Conservation (phyloP, 2,888 invertebrate genomes). For the Coenonympha arcania region DNA sequence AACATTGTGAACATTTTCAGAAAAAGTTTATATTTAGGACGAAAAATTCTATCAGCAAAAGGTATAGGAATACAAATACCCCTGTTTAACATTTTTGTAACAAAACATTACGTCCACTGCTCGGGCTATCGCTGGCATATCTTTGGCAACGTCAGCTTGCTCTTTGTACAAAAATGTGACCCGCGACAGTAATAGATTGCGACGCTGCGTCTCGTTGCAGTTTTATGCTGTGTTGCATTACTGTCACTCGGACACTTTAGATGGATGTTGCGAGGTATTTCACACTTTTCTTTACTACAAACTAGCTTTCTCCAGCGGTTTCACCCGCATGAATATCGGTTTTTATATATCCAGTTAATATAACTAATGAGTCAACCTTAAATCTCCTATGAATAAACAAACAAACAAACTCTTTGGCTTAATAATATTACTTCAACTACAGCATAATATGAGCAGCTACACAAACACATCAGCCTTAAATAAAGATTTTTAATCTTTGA, state of each 20-base stretch:
- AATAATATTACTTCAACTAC: too few relatives aligned
- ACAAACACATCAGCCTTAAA: too few relatives aligned
- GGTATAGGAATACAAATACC: not conserved
- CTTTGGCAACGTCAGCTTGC: conserved; percentile 11
- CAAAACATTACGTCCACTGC: conserved; percentile 6
- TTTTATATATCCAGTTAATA: too few relatives aligned
- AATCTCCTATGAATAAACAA: too few relatives aligned
- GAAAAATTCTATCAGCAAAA: not conserved
- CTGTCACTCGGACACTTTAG: conserved; percentile 12
- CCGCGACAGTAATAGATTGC: conserved; percentile 13
- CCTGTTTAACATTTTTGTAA: conserved; percentile 1
- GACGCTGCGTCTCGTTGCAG: conserved; percentile 10
- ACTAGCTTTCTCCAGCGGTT: too few relatives aligned
- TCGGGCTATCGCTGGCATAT: conserved; percentile 8
- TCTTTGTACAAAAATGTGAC: conserved; percentile 11
- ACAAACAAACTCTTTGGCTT: too few relatives aligned
- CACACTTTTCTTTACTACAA: conserved; percentile 5
- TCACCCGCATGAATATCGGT: too few relatives aligned
- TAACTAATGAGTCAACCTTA: too few relatives aligned
- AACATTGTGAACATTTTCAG: too few relatives aligned
- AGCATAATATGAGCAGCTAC: too few relatives aligned
- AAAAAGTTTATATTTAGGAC: not conserved
- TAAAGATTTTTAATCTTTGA: too few relatives aligned
- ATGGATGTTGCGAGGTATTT: conserved; percentile 4
- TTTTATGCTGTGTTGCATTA: conserved; percentile 14